A percentile compares a stretch with the other conserved stretches of the same genome.
Evolutionary conservation across 1,140 invertebrate genomes (phyloP).

Genomic region (Apocrypta bakeri): DNA sequence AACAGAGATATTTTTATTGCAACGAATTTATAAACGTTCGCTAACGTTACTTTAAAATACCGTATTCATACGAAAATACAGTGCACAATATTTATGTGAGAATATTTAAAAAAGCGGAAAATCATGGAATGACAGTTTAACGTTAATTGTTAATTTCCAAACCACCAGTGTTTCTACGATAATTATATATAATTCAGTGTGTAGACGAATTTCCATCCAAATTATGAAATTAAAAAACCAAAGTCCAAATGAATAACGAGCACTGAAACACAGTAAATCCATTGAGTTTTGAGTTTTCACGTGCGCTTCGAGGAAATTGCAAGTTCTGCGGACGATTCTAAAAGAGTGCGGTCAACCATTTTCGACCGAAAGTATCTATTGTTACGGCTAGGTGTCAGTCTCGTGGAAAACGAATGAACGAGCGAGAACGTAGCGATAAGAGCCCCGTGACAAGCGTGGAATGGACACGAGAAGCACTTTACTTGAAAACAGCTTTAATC

Average conservation of each 20-base stretch:
- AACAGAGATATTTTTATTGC: too few species aligned
- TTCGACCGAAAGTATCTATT: background rate
- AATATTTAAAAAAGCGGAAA: too few species aligned
- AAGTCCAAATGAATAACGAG: background rate
- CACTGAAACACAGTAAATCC: too few species aligned
- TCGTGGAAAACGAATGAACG: background rate
- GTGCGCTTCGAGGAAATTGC: background rate
- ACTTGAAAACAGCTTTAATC: conserved; percentile 9
- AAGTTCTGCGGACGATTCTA: background rate
- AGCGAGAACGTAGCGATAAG: background rate
- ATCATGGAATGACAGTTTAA: too few species aligned
- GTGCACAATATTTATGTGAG: too few species aligned
- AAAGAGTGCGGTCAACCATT: conserved; percentile 10
- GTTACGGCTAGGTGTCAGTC: background rate
- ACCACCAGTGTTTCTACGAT: too few species aligned
- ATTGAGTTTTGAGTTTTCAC: background rate
- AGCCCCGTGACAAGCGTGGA: background rate
- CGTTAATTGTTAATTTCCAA: too few species aligned
- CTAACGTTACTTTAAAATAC: too few species aligned
- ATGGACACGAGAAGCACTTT: background rate
- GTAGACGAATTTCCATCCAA: background rate
- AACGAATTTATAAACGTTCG: too few species aligned
- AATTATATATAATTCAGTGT: too few species aligned
- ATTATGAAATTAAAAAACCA: background rate
- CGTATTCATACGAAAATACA: too few species aligned